Evolutionary conservation across 2,888 invertebrate genomes (phyloP).

Genomic region (Gymnocheta viridis): DNA sequence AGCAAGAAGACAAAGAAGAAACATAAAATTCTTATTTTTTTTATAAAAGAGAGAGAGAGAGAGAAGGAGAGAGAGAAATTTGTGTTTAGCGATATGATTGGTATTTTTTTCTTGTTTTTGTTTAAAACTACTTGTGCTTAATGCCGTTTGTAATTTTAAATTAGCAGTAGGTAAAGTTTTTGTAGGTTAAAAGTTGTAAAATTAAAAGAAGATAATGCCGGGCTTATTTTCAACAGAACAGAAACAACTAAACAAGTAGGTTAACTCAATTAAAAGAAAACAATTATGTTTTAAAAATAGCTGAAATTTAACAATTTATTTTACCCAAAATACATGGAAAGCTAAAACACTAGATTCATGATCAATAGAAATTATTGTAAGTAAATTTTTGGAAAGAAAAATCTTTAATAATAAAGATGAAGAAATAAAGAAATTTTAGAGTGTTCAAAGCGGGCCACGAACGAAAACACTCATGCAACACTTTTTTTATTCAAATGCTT

Average conservation of each 20-base stretch:
- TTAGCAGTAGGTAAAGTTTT: constrained; percentile 35
- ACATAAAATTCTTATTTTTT: not conserved
- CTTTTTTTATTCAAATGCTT: no score
- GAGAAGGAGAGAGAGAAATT: not conserved
- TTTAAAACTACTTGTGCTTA: constrained; percentile 13
- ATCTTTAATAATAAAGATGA: no score
- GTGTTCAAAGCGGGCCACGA: no score
- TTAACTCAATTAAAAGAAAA: not conserved
- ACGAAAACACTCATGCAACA: no score
- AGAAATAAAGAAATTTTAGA: no score
- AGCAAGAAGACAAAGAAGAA: constrained; percentile 40
- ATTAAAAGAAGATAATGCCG: not conserved
- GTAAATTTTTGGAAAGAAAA: no score
- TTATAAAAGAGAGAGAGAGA: no score
- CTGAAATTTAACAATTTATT: not conserved
- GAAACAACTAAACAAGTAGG: not conserved
- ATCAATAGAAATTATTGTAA: no score
- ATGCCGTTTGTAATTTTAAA: constrained; percentile 47
- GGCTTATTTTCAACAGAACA: not conserved
- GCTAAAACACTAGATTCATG: not conserved
- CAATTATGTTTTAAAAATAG: not conserved
- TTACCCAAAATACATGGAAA: not conserved
- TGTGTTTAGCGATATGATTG: constrained; percentile 23
- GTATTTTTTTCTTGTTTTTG: not conserved
- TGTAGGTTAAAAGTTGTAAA: constrained; percentile 7